A percentile compares a stretch with the other conserved stretches of the same genome.
These are phyloP conservation scores for Conus canariensis DNA, from an alignment of 2,888 invertebrate species.

Conservation along the genomic window DNA sequence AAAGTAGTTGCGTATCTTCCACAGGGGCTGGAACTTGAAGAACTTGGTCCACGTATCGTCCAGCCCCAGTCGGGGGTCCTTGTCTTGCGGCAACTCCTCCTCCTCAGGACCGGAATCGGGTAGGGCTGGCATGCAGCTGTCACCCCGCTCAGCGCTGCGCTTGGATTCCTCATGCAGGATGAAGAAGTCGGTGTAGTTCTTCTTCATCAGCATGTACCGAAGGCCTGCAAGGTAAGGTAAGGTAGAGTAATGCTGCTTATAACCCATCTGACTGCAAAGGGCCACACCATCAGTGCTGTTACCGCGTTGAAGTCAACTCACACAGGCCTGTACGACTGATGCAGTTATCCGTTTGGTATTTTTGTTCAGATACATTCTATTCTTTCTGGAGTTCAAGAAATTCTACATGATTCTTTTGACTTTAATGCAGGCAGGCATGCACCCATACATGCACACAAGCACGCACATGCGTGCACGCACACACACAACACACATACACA, in stretches of 20 bases:
- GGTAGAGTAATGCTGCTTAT: not conserved
- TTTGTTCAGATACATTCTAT: too few relatives aligned
- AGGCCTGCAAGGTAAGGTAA: constrained; percentile 68
- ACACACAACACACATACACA: constrained; percentile 3
- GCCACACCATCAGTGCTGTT: too few relatives aligned
- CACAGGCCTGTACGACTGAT: too few relatives aligned
- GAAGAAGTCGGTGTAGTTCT: constrained; percentile 76
- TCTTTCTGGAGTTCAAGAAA: too few relatives aligned
- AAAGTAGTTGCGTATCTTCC: constrained; percentile 79
- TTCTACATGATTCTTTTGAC: too few relatives aligned
- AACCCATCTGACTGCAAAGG: too few relatives aligned
- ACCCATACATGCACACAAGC: not conserved
- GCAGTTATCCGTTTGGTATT: too few relatives aligned
- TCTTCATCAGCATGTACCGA: constrained; percentile 76
- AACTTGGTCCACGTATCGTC: constrained; percentile 73
- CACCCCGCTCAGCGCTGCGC: constrained; percentile 58
- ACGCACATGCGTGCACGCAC: constrained; percentile 13
- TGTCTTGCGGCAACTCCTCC: not conserved
- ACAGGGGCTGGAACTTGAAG: constrained; percentile 77
- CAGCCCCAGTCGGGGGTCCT: constrained; percentile 50
- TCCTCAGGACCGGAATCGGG: not conserved
- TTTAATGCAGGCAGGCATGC: not conserved
- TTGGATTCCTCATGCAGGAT: constrained; percentile 78
- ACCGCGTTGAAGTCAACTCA: too few relatives aligned
- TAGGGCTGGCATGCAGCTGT: constrained; percentile 50